Evolutionary conservation across 2,888 invertebrate species (phyloP).

Genomic region (Perdita meconis): DNA sequence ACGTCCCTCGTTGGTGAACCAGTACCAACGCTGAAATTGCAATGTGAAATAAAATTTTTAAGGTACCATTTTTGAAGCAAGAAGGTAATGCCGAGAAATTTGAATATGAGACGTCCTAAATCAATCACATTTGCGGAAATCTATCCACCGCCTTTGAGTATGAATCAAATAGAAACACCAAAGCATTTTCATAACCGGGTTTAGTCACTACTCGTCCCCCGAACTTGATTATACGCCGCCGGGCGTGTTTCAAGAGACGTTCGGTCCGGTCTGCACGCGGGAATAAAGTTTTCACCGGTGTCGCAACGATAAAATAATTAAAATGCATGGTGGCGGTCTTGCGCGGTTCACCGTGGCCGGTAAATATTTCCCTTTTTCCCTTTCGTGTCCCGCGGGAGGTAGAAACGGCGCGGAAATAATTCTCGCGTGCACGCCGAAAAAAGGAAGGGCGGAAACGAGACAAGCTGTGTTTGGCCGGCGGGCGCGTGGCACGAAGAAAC

Average conservation of each 20-base stretch:
- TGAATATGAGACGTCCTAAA: too few relatives aligned
- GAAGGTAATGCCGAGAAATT: too few relatives aligned
- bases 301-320: slow-evolving; percentile 45
- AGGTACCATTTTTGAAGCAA: too few relatives aligned
- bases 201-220: not conserved
- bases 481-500: slow-evolving; percentile 49
- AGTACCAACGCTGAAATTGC: too few relatives aligned
- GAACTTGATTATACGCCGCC: too few relatives aligned
- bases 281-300: not conserved
- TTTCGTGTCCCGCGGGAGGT: slow-evolving; percentile 7
- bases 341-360: slow-evolving; percentile 21
- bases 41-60: too few relatives aligned
- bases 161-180: too few relatives aligned
- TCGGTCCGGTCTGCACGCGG: not conserved
- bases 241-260: not conserved
- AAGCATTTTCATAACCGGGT: too few relatives aligned
- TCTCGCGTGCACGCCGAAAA: slow-evolving; percentile 44
- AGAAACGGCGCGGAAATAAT: slow-evolving; percentile 52
- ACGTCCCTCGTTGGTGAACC: too few relatives aligned
- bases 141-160: too few relatives aligned
- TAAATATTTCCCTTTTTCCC: slow-evolving; percentile 23
- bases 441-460: slow-evolving; percentile 30
- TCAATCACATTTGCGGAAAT: too few relatives aligned
- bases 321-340: slow-evolving; percentile 40
- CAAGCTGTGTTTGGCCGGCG: slow-evolving; percentile 34